Evolutionary conservation across 37 sponge, comb jelly and placozoan genomes (phyloP).

Genomic region (Chondrilla cf. caribensis): DNA sequence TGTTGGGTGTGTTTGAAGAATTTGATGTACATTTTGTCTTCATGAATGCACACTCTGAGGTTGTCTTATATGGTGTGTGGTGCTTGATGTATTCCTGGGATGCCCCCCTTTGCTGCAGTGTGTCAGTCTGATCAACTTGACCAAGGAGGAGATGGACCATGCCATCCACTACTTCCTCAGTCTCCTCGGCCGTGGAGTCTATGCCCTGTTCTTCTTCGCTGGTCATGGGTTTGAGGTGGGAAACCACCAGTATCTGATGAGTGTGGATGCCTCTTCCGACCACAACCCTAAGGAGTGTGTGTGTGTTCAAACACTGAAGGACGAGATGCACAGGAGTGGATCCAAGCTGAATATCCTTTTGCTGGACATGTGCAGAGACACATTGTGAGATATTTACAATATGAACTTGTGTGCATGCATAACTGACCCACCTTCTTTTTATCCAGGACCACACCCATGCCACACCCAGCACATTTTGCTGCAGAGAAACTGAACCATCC

Average conservation of each 20-base stretch:
- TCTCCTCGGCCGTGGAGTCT: constrained; percentile 60
- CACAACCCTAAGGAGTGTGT: constrained; percentile 81
- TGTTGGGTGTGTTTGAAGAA: too few species aligned
- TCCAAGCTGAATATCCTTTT: constrained; percentile 91
- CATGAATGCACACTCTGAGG: too few species aligned
- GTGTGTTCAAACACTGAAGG: constrained; percentile 79
- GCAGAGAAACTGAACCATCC: background rate
- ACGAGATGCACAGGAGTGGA: constrained; percentile 76
- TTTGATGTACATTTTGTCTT: too few species aligned
- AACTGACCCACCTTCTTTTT: background rate
- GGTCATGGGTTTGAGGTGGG: constrained; percentile 96
- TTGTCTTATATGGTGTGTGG: too few species aligned
- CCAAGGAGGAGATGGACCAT: constrained; percentile 86
- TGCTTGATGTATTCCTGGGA: too few species aligned
- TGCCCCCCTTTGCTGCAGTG: constrained; percentile 31
- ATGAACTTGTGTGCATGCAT: background rate
- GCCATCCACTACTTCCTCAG: constrained; percentile 66
- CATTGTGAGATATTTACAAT: constrained; percentile 38
- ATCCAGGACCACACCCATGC: background rate
- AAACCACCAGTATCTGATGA: constrained; percentile 90
- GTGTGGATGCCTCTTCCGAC: constrained; percentile 82
- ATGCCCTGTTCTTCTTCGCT: constrained; percentile 98
- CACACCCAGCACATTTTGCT: constrained; percentile 2
- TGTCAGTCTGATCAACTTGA: constrained; percentile 90
- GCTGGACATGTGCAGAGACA: constrained; percentile 95